These are phyloP conservation scores for Lithophane leautieri DNA, from an alignment of 2,888 invertebrate species.

Conservation along the genomic window DNA sequence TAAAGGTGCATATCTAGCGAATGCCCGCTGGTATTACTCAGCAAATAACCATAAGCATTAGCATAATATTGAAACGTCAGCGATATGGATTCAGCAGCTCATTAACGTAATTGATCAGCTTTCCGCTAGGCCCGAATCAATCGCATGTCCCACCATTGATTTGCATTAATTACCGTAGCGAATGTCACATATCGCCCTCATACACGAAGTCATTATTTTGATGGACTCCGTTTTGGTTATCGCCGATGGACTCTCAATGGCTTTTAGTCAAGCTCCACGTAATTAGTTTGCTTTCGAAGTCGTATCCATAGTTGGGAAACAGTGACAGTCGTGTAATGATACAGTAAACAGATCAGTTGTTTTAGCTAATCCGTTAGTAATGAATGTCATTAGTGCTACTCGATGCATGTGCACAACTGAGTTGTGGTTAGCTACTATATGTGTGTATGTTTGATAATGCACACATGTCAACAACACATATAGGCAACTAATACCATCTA, in stretches of 20 bases:
- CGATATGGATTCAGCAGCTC: conserved; percentile 86
- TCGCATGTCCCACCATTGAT: conserved; percentile 87
- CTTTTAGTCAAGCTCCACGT: conserved; percentile 57
- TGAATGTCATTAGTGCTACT: conserved; percentile 60
- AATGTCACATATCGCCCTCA: conserved; percentile 85
- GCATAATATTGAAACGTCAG: conserved; percentile 88
- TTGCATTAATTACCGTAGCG: conserved; percentile 88
- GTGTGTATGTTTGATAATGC: conserved; percentile 31
- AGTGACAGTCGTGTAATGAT: conserved; percentile 33
- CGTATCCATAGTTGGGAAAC: conserved; percentile 39
- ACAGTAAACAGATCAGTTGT: conserved; percentile 51
- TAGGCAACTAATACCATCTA: conserved; percentile 81
- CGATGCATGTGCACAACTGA: conserved; percentile 49
- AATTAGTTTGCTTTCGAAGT: conserved; percentile 47
- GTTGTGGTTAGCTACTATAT: conserved; percentile 25
- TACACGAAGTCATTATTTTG: conserved; percentile 85
- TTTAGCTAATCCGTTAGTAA: conserved; percentile 60
- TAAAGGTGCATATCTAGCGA: conserved; percentile 68
- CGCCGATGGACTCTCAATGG: conserved; percentile 47
- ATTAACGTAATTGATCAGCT: conserved; percentile 90
- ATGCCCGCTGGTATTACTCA: conserved; percentile 70
- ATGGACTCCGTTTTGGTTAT: conserved; percentile 76
- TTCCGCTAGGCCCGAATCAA: conserved; percentile 86
- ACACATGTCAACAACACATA: conserved; percentile 51
- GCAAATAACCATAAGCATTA: conserved; percentile 84